Evolutionary conservation across 2,113 vertebrate species (phyloP).

Genomic region (Bucco capensis): DNA sequence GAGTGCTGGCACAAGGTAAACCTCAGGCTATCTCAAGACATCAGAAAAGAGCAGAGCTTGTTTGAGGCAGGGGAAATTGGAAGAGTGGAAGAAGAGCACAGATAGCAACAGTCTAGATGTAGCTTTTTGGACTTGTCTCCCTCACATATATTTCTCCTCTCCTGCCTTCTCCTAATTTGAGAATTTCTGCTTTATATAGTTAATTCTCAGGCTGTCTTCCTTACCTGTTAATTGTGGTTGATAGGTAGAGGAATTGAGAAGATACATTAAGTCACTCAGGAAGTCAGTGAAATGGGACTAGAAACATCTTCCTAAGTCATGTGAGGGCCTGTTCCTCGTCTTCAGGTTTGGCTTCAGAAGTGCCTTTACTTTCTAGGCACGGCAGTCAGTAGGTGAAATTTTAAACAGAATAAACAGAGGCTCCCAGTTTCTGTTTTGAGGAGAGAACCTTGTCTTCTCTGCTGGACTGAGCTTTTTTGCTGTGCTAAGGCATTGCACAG

Average conservation of each 20-base stretch:
- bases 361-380: background rate
- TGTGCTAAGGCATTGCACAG: background rate
- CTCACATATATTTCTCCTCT: accelerated
- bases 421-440: background rate
- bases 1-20: background rate
- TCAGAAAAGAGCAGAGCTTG: background rate
- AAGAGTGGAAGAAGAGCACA: background rate
- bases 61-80: background rate
- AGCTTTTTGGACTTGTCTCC: background rate
- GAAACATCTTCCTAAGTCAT: background rate
- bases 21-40: background rate
- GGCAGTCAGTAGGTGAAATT: background rate
- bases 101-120: background rate
- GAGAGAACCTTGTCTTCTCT: background rate
- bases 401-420: background rate
- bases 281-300: background rate
- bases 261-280: background rate
- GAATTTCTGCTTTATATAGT: background rate
- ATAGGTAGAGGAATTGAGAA: background rate
- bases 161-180: background rate
- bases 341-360: background rate
- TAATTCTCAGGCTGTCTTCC: background rate
- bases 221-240: background rate
- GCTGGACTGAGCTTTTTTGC: background rate
- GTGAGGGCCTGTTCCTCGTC: background rate